phyloP scores from a whole-genome alignment of 2,888 invertebrate species.

The Odontocolon sp. region DNA sequence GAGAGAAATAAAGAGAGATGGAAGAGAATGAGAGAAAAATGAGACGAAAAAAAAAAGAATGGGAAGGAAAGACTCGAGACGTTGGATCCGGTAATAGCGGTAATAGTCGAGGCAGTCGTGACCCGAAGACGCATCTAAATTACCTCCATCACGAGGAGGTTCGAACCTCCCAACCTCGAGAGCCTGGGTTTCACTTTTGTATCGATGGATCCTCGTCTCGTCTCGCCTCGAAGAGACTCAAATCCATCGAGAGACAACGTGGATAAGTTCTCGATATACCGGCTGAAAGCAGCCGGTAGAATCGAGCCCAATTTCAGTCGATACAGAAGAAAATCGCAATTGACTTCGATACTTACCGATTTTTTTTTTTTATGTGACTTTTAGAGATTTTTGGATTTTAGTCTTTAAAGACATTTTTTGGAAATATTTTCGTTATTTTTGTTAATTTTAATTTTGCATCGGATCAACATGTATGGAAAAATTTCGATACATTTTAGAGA shows the following conservation, averaged over 20 bases:
- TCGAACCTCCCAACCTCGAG: conserved; percentile 12
- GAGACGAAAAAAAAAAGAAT: conserved; percentile 12
- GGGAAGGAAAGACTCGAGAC: conserved; percentile 39
- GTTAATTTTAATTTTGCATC: too few species aligned
- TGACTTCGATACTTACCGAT: not conserved
- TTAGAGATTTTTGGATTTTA: too few species aligned
- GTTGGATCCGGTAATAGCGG: conserved; percentile 73
- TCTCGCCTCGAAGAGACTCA: conserved; percentile 6
- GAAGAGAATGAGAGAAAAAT: conserved; percentile 26
- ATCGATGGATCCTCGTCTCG: conserved; percentile 53
- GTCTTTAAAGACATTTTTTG: too few species aligned
- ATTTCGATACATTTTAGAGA: too few species aligned
- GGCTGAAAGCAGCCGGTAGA: conserved; percentile 48
- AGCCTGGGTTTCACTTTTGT: conserved; percentile 66
- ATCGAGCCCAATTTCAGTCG: conserved; percentile 45
- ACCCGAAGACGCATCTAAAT: conserved; percentile 75
- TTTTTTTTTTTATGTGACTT: too few species aligned
- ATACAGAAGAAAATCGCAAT: conserved; percentile 49
- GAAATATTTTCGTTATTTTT: too few species aligned
- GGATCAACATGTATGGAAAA: too few species aligned
- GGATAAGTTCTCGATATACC: conserved; percentile 26
- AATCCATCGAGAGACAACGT: not conserved
- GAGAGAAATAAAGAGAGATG: conserved; percentile 65
- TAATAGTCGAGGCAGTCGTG: conserved; percentile 73
- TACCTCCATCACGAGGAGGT: conserved; percentile 66